These are phyloP conservation scores for Delphinapterus leucas DNA, from an alignment of 2,113 vertebrate genomes.

Conservation along the genomic window DNA sequence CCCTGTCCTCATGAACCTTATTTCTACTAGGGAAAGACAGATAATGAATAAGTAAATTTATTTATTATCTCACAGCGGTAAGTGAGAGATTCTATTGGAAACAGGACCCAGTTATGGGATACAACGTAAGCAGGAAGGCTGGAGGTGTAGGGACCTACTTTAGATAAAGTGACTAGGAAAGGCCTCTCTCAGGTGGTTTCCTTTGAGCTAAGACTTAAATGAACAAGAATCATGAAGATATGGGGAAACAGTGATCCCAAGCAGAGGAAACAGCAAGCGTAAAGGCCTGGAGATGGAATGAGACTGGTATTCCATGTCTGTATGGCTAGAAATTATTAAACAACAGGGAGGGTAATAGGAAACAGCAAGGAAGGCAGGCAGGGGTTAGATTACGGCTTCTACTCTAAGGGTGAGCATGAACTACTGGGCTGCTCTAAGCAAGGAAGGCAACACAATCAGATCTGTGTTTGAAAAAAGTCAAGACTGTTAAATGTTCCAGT, in stretches of 20 bases:
- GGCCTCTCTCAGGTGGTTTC: background rate
- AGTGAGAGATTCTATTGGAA: background rate
- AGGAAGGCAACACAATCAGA: background rate
- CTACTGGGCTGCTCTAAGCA: background rate
- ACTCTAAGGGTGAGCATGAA: background rate
- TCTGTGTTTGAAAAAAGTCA: background rate
- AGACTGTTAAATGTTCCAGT: background rate
- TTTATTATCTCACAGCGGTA: background rate
- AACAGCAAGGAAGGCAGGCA: background rate
- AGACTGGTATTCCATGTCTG: background rate
- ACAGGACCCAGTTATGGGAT: background rate
- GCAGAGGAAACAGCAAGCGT: background rate
- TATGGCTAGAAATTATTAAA: background rate
- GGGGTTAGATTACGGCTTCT: background rate
- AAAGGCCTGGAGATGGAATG: background rate
- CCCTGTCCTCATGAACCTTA: background rate
- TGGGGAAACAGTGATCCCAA: background rate
- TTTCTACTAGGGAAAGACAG: background rate
- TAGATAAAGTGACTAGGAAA: background rate
- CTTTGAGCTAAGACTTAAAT: background rate
- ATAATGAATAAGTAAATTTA: background rate
- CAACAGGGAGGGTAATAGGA: background rate
- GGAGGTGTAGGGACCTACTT: background rate
- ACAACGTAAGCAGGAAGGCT: background rate
- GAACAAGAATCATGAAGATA: background rate